Percentiles rank a stretch among this genome's conserved stretches.
These are phyloP conservation scores for Sinonovacula constricta DNA, from an alignment of 1,140 invertebrate genomes.

Conservation along the genomic window DNA sequence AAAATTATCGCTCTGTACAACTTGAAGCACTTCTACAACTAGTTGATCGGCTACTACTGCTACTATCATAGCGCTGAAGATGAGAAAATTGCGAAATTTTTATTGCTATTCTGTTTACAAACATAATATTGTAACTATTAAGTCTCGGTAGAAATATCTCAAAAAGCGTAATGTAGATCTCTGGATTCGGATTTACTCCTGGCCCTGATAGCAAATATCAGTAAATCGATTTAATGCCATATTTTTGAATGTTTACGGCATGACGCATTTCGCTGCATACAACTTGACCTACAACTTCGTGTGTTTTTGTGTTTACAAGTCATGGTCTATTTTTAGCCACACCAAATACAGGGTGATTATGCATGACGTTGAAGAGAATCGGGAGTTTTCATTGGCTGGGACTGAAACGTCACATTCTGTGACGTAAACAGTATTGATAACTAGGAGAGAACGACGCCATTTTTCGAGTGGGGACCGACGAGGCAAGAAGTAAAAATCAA, in stretches of 20 bases:
- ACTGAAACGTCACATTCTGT: constrained; percentile 13
- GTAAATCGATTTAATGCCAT: too few species aligned
- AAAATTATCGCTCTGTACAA: too few species aligned
- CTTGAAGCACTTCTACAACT: too few species aligned
- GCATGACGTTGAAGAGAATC: constrained; percentile 12
- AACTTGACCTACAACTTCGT: constrained; percentile 43
- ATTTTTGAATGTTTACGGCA: not conserved
- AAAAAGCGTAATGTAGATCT: too few species aligned
- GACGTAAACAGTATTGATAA: constrained; percentile 42
- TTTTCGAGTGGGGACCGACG: constrained; percentile 7
- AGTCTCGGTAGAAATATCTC: too few species aligned
- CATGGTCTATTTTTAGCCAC: constrained; percentile 47
- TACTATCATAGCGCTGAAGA: too few species aligned
- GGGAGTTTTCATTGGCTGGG: constrained; percentile 34
- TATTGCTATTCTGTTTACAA: too few species aligned
- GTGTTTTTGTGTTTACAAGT: constrained; percentile 46
- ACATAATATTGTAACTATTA: too few species aligned
- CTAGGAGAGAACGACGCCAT: constrained; percentile 32
- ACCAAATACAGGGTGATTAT: constrained; percentile 24
- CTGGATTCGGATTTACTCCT: too few species aligned
- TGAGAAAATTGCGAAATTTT: too few species aligned
- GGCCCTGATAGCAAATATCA: too few species aligned
- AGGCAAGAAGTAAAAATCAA: constrained; percentile 28
- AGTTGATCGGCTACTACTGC: too few species aligned
- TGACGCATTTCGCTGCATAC: constrained; percentile 8